Evolutionary conservation across 2,888 invertebrate species (phyloP).

Genomic region (Acanthosepion lycidas): DNA sequence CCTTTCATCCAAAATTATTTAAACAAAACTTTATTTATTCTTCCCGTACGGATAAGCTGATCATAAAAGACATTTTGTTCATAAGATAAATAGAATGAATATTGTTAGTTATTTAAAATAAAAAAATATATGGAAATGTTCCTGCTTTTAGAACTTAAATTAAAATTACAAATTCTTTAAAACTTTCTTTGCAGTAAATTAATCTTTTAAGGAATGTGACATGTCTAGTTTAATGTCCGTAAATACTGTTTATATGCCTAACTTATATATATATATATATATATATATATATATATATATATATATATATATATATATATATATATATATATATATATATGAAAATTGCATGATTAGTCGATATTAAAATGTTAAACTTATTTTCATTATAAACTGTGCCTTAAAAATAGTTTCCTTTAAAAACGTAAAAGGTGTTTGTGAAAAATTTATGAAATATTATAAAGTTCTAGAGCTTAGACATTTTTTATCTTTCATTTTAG

Average conservation of each 20-base stretch:
- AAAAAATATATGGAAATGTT: background rate
- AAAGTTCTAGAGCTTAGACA: background rate
- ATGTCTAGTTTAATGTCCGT: too few species aligned
- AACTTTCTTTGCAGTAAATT: background rate
- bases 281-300: conserved; percentile 33
- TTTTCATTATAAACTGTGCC: background rate
- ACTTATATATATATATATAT: background rate
- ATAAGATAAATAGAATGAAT: too few species aligned
- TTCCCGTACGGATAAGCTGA: background rate
- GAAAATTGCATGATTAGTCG: background rate
- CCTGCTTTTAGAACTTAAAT: background rate
- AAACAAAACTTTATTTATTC: background rate
- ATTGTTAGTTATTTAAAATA: background rate
- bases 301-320: conserved; percentile 33
- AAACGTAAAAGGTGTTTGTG: too few species aligned
- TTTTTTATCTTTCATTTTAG: background rate
- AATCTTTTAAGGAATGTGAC: background rate
- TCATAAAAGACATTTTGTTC: background rate
- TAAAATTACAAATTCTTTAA: background rate
- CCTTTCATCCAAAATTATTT: background rate
- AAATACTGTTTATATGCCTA: background rate
- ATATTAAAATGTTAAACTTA: background rate
- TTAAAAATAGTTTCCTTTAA: background rate
- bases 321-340: conserved; percentile 17
- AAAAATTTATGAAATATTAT: too few species aligned